Evolutionary conservation across 2,888 invertebrate genomes (phyloP), one percentile per base, ranked within the genome.

Genomic region (Pristionchus arcanus): DNA sequence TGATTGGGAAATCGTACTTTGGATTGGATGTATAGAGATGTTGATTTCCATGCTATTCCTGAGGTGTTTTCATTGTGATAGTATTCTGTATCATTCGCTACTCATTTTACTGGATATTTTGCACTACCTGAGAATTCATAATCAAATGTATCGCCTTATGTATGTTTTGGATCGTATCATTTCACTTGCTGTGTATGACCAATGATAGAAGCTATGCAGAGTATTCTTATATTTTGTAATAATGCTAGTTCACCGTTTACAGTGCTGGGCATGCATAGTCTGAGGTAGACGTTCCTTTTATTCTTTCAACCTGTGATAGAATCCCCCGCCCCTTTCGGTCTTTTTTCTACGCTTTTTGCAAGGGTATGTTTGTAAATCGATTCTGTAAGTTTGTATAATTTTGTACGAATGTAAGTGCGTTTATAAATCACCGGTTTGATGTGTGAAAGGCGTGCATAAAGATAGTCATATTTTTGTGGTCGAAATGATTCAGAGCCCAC

Each of bases 251-350:
- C 28, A 42, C 28, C 15, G 25, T 53, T n/a, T 49, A 49, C 49
- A 81, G n/a, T 81, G 81, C 81, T 81, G 49, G 74, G 42, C 74
- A 77, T 77, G 37, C 15, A 28, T 42, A 77, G 42, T 77, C 42
- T 77, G 42, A 49, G 9, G 3, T 49, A 81, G 42, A n/a, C 0
- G 37, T 81, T 81, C 37, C 7, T 74, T n/a, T 13, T 28, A 25
- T 31, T 74, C 74, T 74, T 37, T 71, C 37, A 74, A 37, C 74
- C 74, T 74, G 74, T 74, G 74, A 74, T 74, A 74, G 21, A 42
- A 34, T 11, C 9, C 34, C 37, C 19, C 19, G 74, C 42, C 63
- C 63, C 37, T 74, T 74, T 74, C 74, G 37, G 74, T 74, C 74
- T 34, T 74, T 21, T 37, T 4, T 74, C 7, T 13, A 74, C 37